Evolutionary conservation across 1,140 invertebrate species (phyloP), one percentile per base, ranked within the genome.

Genomic region (Pseudomyrmex sp.): DNA sequence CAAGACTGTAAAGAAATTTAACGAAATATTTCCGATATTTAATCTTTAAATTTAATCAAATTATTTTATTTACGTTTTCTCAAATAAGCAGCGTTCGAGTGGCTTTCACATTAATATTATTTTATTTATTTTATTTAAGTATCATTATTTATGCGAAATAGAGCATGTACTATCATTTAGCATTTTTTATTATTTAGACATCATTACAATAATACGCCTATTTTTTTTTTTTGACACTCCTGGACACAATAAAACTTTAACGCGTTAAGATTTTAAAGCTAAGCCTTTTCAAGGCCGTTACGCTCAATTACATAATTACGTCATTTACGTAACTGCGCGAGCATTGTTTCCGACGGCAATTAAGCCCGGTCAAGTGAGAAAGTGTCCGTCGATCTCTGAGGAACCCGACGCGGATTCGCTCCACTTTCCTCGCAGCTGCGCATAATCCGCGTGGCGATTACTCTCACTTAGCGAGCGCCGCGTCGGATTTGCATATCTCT

Each of bases 1-100:
- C 23, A 97, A 93, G 56, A 98, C 97, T 98, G 92, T 5, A 94
- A 93, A 59, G 20, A 59, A 7, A 61, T 50, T 1, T n/a, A 2
- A 2, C 46, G n/a, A n/a, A 35, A 35, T 35, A 35, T 35, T 35
- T 35, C 0, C 35, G 5, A 35, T n/a, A n/a, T n/a, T n/a, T n/a
- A n/a, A n/a, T n/a, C 4, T 35, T 35, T 35, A 35, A 35, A 35
- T 35, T 35, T 35, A 35, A 35, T 35, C 7, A 35, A 35, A 35
- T 35, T 35, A 35, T 35, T 35, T 35, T 35, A 35, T 35, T 35
- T 35, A 7, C 35, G 35, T 35, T 35, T 35, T 35, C 35, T 35
- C 35, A 35, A 35, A 35, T 35, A 26, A 26, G 26, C 26, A 35
- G 35, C 35, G 35, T 35, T 35, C 26, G 3, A 35, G 35, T 35